phyloP scores from a whole-genome alignment of 2,888 invertebrate genomes.

The Theretra japonica region DNA sequence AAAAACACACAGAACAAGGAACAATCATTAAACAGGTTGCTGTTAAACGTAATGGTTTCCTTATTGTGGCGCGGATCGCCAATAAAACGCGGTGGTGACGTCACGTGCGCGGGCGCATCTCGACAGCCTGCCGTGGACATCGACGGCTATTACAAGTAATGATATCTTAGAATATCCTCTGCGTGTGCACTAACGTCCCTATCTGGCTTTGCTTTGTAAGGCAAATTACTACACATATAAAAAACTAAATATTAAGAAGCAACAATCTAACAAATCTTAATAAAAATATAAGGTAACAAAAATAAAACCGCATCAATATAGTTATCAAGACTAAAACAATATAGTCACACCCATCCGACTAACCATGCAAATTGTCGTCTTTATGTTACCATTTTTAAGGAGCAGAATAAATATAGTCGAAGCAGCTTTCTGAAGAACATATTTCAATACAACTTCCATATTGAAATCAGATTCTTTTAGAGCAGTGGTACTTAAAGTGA shows the following conservation, averaged over 20 bases:
- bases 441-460: too few relatives aligned
- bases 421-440: too few relatives aligned
- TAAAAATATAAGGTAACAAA: too few relatives aligned
- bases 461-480: too few relatives aligned
- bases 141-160: conserved; percentile 27
- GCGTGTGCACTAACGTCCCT: neutral
- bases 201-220: neutral
- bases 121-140: conserved; percentile 22
- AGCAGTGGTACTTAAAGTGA: too few relatives aligned
- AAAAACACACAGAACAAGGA: conserved; percentile 28
- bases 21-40: conserved; percentile 27
- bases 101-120: conserved; percentile 27
- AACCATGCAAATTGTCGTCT: too few relatives aligned
- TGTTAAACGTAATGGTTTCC: conserved; percentile 25
- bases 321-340: too few relatives aligned
- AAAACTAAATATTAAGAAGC: neutral
- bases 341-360: too few relatives aligned
- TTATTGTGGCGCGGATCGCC: conserved; percentile 25
- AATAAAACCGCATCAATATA: too few relatives aligned
- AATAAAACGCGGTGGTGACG: conserved; percentile 20
- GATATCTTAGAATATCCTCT: conserved; percentile 25
- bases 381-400: too few relatives aligned
- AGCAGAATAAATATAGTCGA: too few relatives aligned
- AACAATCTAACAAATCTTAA: neutral
- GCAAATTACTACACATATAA: neutral